Percentiles rank a stretch among this genome's conserved stretches.
These are phyloP conservation scores for Drosophila yooni DNA, from an alignment of 2,888 invertebrate genomes.

Conservation along the genomic window DNA sequence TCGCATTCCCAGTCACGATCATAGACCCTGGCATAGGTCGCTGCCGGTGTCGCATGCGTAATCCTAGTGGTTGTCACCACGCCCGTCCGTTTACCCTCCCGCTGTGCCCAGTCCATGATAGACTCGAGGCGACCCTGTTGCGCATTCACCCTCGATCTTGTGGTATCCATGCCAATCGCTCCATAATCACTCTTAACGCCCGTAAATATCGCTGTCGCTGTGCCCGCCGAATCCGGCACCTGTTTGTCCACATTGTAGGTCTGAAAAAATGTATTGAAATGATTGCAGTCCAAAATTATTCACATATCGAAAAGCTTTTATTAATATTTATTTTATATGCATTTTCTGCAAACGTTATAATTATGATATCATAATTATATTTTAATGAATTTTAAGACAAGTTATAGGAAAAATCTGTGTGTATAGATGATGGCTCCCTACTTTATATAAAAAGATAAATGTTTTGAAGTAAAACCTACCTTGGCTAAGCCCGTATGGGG, in stretches of 20 bases:
- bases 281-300: background rate
- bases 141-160: slow-evolving; percentile 74
- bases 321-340: background rate
- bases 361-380: background rate
- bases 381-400: background rate
- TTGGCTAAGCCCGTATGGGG: slow-evolving; percentile 88
- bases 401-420: background rate
- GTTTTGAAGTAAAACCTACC: slow-evolving; percentile 83
- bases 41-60: slow-evolving; percentile 89
- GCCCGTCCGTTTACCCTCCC: slow-evolving; percentile 87
- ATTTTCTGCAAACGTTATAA: background rate
- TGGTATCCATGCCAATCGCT: slow-evolving; percentile 86
- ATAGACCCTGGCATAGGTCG: slow-evolving; percentile 87
- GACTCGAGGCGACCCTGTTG: slow-evolving; percentile 85
- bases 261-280: slow-evolving; percentile 78
- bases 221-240: slow-evolving; percentile 89
- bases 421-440: too few species aligned
- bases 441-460: background rate
- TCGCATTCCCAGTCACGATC: slow-evolving; percentile 88
- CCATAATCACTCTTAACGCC: slow-evolving; percentile 88
- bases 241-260: slow-evolving; percentile 90
- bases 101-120: slow-evolving; percentile 87
- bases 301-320: background rate
- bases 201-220: slow-evolving; percentile 88
- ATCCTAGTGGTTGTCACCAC: slow-evolving; percentile 89